These are phyloP conservation scores for Meteorus colon DNA, from an alignment of 2,888 invertebrate species.

Conservation along the genomic window DNA sequence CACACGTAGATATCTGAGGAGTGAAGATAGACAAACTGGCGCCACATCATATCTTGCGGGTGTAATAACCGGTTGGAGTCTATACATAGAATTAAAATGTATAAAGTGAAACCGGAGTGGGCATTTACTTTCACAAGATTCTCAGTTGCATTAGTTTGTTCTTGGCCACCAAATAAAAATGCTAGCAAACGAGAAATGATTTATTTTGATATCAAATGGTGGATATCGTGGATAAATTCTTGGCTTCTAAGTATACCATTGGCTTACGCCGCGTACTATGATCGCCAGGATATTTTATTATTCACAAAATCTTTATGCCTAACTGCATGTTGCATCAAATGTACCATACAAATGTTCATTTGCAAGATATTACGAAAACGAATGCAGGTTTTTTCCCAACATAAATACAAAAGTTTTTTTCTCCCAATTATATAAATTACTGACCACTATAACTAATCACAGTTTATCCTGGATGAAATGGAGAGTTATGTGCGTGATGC, in stretches of 20 bases:
- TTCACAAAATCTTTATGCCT: conserved; percentile 36
- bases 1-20: neutral
- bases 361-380: conserved; percentile 31
- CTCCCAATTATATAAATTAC: neutral
- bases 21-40: neutral
- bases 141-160: conserved; percentile 21
- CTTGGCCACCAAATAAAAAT: conserved; percentile 40
- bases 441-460: conserved; percentile 22
- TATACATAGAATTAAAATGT: neutral
- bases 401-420: neutral
- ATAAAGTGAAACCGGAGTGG: conserved; percentile 30
- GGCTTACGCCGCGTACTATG: conserved; percentile 8
- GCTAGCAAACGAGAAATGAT: conserved; percentile 17
- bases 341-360: conserved; percentile 38
- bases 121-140: conserved; percentile 36
- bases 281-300: conserved; percentile 14
- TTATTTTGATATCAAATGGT: conserved; percentile 37
- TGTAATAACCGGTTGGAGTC: neutral
- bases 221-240: conserved; percentile 8
- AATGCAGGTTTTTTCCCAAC: conserved; percentile 35
- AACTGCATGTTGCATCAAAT: conserved; percentile 23
- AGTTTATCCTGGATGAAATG: conserved; percentile 46
- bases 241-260: conserved; percentile 33
- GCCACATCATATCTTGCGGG: too few species aligned
- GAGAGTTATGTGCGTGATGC: conserved; percentile 43